A percentile compares a stretch with the other conserved stretches of the same genome.
phyloP scores from a whole-genome alignment of 2,888 invertebrate species.

The Phyllotreta cruciferae region DNA sequence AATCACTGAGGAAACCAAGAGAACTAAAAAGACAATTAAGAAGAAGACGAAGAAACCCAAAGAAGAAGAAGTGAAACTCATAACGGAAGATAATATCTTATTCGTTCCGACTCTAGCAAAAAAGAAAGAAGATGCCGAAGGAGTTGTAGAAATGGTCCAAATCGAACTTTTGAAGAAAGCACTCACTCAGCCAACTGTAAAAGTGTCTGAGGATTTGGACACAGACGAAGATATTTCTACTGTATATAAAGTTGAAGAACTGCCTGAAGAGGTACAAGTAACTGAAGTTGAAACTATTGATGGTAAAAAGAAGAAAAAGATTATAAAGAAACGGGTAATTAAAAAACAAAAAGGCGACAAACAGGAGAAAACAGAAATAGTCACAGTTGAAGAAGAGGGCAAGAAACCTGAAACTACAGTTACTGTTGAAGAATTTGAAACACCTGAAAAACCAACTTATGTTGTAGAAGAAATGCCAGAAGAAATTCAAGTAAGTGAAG shows the following conservation, averaged over 20 bases:
- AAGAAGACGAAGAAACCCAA: conserved; percentile 59
- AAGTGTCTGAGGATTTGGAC: conserved; percentile 12
- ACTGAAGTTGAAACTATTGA: conserved; percentile 39
- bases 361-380: conserved; percentile 53
- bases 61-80: conserved; percentile 46
- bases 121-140: conserved; percentile 49
- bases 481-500: conserved; percentile 49
- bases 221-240: conserved; percentile 53
- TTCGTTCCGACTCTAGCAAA: conserved; percentile 49
- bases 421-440: conserved; percentile 42
- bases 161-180: conserved; percentile 52
- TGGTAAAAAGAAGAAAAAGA: conserved; percentile 46
- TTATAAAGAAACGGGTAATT: conserved; percentile 57
- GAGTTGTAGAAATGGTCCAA: conserved; percentile 49
- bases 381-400: conserved; percentile 54
- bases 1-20: conserved; percentile 41
- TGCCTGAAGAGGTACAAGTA: conserved; percentile 32
- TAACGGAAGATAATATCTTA: conserved; percentile 43
- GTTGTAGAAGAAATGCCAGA: conserved; percentile 40
- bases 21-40: conserved; percentile 41
- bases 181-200: conserved; percentile 38
- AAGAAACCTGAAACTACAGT: conserved; percentile 49
- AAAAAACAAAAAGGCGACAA: conserved; percentile 55
- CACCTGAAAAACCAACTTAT: conserved; percentile 31
- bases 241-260: conserved; percentile 41